Evolutionary conservation across 2,797 vertebrate genomes (phyloP), one percentile per base, ranked within the genome.

Genomic region (Sitta carolinensis): DNA sequence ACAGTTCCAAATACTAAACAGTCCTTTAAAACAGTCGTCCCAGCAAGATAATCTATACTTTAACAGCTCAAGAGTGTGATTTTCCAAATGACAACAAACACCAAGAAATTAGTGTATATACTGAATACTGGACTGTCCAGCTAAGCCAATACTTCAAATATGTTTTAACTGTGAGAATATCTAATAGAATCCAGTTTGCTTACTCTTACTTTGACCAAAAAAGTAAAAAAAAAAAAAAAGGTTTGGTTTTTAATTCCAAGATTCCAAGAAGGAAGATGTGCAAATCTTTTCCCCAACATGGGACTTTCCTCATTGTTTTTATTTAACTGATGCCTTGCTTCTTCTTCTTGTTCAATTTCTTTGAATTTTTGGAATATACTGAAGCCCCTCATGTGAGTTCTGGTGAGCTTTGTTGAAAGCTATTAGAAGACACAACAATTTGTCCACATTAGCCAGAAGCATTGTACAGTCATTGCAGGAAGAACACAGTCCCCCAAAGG

Each of bases 1-100:
- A 16, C 10, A 21, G 90, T 54, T 96, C 94, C 96, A 95, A 96
- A 98, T 91, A 95, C 83, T 97, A 76, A 96, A 91, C 29, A 96
- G 87, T 67, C 68, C 90, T 85, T 76, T 62, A 84, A 79, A 95
- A 94, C 76, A 95, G 94, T 93, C 96, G 95, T 73, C 80, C 77
- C 68, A 94, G 92, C 58, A 93, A 94, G 73, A 86, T 90, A 94
- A 86, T 90, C 90, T 92, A 66, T 61, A 84, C 66, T 83, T 93
- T 76, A 61, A 72, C 52, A 90, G 57, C 69, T 89, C 61, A 93
- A 94, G 84, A 92, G 86, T 54, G 84, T 26, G 55, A 88, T 67
- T 78, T 94, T 81, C 87, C 48, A 86, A 75, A n/a, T 29, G 63
- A 50, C 62, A 95, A 61, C n/a, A 90, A 80, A 92, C 34, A 90